A percentile compares a stretch with the other conserved stretches of the same genome.
Evolutionary conservation across 2,888 invertebrate species (phyloP).

Genomic region (Trissolcus japonicus): DNA sequence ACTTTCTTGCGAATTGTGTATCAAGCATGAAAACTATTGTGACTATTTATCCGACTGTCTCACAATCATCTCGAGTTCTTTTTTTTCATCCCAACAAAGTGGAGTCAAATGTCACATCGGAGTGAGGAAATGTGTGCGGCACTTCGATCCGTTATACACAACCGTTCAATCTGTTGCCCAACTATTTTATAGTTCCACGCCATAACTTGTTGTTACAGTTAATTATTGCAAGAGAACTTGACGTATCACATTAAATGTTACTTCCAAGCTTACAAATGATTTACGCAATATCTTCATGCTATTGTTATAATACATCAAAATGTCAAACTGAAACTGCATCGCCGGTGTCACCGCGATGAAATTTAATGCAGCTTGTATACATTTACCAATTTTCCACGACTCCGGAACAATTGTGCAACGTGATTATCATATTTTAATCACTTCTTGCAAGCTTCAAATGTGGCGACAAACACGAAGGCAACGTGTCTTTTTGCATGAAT

Average conservation of each 20-base stretch:
- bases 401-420: neutral
- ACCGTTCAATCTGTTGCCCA: neutral
- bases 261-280: conserved; percentile 22
- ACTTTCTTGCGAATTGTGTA: too few relatives aligned
- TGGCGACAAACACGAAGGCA: neutral
- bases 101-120: neutral
- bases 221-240: conserved; percentile 44
- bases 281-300: conserved; percentile 40
- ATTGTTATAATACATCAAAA: conserved; percentile 43
- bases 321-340: conserved; percentile 37
- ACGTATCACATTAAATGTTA: conserved; percentile 36
- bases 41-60: neutral
- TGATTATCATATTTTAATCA: neutral
- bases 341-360: neutral
- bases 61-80: conserved; percentile 5
- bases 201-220: conserved; percentile 36
- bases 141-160: conserved; percentile 16
- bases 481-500: too few relatives aligned
- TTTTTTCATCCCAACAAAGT: neutral
- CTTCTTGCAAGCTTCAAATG: neutral
- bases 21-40: too few relatives aligned
- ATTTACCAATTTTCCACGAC: neutral
- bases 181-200: conserved; percentile 8
- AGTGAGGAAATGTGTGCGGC: conserved; percentile 3
- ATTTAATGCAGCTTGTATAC: too few relatives aligned